Evolutionary conservation across 1,140 invertebrate genomes (phyloP), one percentile per base, ranked within the genome.

Genomic region (Drosophila trapezifrons): DNA sequence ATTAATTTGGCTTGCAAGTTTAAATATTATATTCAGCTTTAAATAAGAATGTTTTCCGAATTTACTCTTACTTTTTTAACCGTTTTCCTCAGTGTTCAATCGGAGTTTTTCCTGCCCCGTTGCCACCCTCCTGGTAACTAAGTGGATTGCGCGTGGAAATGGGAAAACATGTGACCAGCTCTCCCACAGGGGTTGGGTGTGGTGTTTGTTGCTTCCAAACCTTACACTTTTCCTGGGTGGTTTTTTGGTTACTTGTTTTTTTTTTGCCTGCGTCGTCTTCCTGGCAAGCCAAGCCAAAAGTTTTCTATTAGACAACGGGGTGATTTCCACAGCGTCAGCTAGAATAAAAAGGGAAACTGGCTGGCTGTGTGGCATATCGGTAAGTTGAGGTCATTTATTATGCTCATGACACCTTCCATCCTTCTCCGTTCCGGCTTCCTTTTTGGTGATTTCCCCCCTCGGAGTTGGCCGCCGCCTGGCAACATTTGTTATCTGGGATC

Each of bases 331-430:
- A 80, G 70, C 83, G 67, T 82, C 71, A 85, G 56, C 62, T 64
- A 72, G 22, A 71, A 55, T 43, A 60, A 54, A 76, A 64, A 63
- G 55, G 59, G 66, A 86, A 67, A 78, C 49, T 35, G 29, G 29
- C 29, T 52, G 18, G 29, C 29, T 37, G 51, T 37, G 51, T 74
- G 70, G 49, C 80, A 73, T 80, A 80, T 80, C 80, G 76, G 69
- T 84, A 78, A 89, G 65, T 84, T 78, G 70, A 84, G 84, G 84
- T 89, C 84, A 80, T 87, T 87, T 87, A 78, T 87, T 87, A 87
- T 87, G 62, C 71, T 80, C 76, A 77, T 83, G 80, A 87, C 84
- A 87, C 83, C 83, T 87, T 83, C 66, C 75, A 71, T 70, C 67
- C 67, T 67, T 46, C 62, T 35, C 40, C 29, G 27, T 25, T 49